Percentiles rank a stretch among this genome's conserved stretches.
phyloP scores from a whole-genome alignment of 2,113 vertebrate genomes.

The Natator depressus region DNA sequence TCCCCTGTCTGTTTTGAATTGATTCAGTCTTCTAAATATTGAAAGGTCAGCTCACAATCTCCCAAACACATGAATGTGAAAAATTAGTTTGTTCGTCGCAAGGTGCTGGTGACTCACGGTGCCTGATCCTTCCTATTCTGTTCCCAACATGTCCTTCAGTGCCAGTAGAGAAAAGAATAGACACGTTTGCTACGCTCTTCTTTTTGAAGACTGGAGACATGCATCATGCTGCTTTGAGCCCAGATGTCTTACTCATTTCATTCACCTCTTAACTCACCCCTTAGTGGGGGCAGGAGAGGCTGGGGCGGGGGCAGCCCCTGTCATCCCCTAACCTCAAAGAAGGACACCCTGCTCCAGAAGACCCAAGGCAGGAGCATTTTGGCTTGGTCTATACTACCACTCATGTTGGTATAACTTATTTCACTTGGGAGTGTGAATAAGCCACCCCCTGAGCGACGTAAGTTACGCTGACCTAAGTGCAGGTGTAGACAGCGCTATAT shows the following conservation, averaged over 20 bases:
- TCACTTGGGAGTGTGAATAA: too few species aligned
- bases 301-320: neutral
- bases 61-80: neutral
- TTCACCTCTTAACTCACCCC: accelerated
- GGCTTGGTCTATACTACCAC: neutral
- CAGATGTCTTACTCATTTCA: neutral
- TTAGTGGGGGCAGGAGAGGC: neutral
- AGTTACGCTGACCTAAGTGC: too few species aligned
- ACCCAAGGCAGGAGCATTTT: neutral
- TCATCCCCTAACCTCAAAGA: neutral
- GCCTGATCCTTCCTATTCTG: neutral
- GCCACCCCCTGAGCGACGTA: too few species aligned
- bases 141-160: accelerated
- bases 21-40: accelerated
- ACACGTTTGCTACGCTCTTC: neutral
- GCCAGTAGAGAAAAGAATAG: neutral
- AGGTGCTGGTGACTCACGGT: neutral
- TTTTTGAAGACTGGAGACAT: neutral
- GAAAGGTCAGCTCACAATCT: neutral
- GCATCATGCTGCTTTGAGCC: accelerated
- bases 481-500: too few species aligned
- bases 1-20: neutral
- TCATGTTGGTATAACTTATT: too few species aligned
- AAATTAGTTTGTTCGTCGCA: neutral
- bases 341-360: neutral